Base-by-base conservation (phyloP, 2,113 vertebrate genomes). In the Thomomys bottae region DNA sequence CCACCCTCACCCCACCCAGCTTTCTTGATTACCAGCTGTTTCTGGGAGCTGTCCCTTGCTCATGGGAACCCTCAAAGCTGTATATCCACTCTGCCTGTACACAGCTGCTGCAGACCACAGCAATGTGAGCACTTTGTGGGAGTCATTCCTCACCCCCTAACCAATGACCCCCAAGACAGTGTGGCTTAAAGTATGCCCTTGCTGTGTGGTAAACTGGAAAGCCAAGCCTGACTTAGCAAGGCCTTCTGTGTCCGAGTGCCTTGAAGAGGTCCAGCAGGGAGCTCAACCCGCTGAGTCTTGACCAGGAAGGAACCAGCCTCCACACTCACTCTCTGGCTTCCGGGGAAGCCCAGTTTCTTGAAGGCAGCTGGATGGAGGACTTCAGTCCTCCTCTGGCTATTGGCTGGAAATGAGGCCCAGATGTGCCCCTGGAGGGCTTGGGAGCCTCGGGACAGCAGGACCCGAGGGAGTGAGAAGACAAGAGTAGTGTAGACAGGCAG, bases 261-360 rank as follows among this genome's bases (percentile, higher is more conserved):
- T 23, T 18, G 0, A 23, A 61, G 57, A n/a, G 28, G 40, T 6
- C 12, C 0, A 7, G 30, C 28, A 64, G 32, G 30, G 6, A 14
- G 5, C 34, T 4, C 85, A 18, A 8, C 36, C 17, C 1, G 2
- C 4, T 28, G 6, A 34, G 7, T 45, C 8, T 63, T 3, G 0
- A 17, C 23, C 8, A 0, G 24, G 3, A 11, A 36, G 54, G 64
- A 40, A 12, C 54, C 26, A 32, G 7, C 36, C 45, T 38, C 23
- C 42, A 32, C 5, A 21, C 9, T 38, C 7, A 5, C 4, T 34
- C 36, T 26, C 32, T 0, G 1, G 18, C 5, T 36, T 3, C 32
- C 5, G 7, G 61, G 17, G 42, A 12, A 42, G 36, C 6, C 5
- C 38, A 54, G 15, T 1, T 54, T 45, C 11, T 17, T 20, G 17